Base-by-base conservation (phyloP, 2,113 vertebrate species). In the Bettongia penicillata region DNA sequence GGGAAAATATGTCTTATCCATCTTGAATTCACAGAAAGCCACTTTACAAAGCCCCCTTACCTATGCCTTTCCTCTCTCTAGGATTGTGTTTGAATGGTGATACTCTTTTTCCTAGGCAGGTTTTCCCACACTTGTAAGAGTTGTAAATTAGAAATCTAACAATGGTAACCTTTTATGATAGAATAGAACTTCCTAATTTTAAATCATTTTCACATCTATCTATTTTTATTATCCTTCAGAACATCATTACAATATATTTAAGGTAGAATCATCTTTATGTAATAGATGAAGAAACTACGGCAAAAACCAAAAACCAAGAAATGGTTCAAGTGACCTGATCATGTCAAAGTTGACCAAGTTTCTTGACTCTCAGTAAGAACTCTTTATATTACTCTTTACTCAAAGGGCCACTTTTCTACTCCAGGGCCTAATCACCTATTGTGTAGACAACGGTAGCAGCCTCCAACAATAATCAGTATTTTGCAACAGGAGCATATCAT, bases 181-280 rank as follows among this genome's bases (percentile, higher is more conserved):
- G 14, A 47, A 51, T 6, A 93, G 1, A 77, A 68, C 12, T 37
- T 68, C 61, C 1, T 49, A 6, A 57, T 95, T 96, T 96, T 51
- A 91, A 90, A 95, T 51, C 37, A 93, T 23, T 93, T 95, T 51
- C 52, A 95, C 53, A 89, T 68, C 43, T 2, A 50, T 68, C 14
- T 68, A n/a, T 22, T 61, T 89, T 92, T 37, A 50, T 89, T 26
- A 50, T 61, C 48, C 31, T 8, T 55, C 53, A 89, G 51, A 93
- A 91, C 90, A 48, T 28, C n/a, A 14, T 84, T 89, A 23, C 90
- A 90, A 93, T 51, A 77, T 55, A 68, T 55, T 90, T 37, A 52
- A 84, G 68, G 52, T 92, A 49, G 92, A 90, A 51, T 47, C 37
- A 51, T 90, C 61, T 4, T 23, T 47, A 91, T 11, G 8, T 8